Evolutionary conservation across 2,888 invertebrate species (phyloP), one percentile per base, ranked within the genome.

Genomic region (Leucophenga montana): DNA sequence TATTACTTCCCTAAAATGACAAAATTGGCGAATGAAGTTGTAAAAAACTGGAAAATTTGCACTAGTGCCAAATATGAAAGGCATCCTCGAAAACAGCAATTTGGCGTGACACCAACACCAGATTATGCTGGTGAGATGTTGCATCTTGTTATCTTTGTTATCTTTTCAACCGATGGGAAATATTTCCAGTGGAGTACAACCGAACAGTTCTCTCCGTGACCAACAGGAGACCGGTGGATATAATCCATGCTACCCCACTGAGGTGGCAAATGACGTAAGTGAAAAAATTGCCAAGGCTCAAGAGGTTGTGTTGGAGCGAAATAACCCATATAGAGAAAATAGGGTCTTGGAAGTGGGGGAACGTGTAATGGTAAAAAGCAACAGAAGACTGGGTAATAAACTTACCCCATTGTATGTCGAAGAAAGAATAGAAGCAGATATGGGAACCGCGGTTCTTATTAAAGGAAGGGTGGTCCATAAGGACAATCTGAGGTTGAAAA

Each of bases 401-500:
- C 14, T 50, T 8, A 50, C 14, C 11, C 50, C 50, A 8, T 50
- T 50, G 56, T 22, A 56, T 0, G 5, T 8, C n/a, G 56, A 20
- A 22, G 20, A 20, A 20, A 20, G 18, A 20, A 3, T 13, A 0
- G 20, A 13, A 20, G 56, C n/a, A n/a, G n/a, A 56, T 20, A 1
- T 56, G 3, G 56, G 22, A 1, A 56, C 20, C 16, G 20, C 11
- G 1, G 56, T 56, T 1, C 14, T n/a, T n/a, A n/a, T n/a, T n/a
- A n/a, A n/a, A n/a, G n/a, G n/a, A n/a, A n/a, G n/a, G n/a, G n/a
- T n/a, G n/a, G n/a, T n/a, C 56, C 20, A 56, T 20, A 56, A 56
- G 22, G 56, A 56, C 56, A 56, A 56, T 14, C 8, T 20, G n/a
- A n/a, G n/a, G n/a, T n/a, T n/a, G n/a, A 20, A 56, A 65, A 66